Evolutionary conservation across 2,113 vertebrate genomes (phyloP).

Genomic region (Pachycephala philippinensis): DNA sequence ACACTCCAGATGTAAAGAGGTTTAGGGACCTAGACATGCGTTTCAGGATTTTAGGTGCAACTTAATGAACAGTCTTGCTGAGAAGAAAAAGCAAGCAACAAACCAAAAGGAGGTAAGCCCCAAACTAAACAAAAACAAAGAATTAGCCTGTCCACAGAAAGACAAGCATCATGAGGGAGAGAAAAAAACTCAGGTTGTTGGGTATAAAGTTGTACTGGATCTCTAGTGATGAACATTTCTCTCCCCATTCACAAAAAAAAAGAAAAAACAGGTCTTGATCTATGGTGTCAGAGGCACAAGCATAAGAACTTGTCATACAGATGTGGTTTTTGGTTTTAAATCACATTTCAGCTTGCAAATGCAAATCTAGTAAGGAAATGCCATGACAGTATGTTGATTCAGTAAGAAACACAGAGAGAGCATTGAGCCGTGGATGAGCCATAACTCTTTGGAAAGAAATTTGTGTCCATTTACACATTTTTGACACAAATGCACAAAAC

Average conservation of each 20-base stretch:
- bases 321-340: not conserved
- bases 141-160: not conserved
- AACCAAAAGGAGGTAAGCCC: not conserved
- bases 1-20: not conserved
- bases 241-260: not conserved
- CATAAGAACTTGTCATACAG: not conserved
- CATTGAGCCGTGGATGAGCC: not conserved
- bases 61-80: not conserved
- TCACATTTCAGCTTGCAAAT: not conserved
- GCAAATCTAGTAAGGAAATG: not conserved
- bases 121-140: not conserved
- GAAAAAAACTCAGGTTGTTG: not conserved
- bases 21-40: not conserved
- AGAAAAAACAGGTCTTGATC: not conserved
- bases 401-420: not conserved
- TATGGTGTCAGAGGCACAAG: not conserved
- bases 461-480: not conserved
- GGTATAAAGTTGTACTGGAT: not conserved
- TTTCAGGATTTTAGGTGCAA: not conserved
- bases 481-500: not conserved
- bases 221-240: not conserved
- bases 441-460: not conserved
- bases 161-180: not conserved
- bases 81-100: not conserved
- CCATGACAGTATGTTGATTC: not conserved